Percentiles rank a stretch among this genome's conserved stretches.
phyloP scores from a whole-genome alignment of 2,888 invertebrate genomes.

The Gibbula magus region DNA sequence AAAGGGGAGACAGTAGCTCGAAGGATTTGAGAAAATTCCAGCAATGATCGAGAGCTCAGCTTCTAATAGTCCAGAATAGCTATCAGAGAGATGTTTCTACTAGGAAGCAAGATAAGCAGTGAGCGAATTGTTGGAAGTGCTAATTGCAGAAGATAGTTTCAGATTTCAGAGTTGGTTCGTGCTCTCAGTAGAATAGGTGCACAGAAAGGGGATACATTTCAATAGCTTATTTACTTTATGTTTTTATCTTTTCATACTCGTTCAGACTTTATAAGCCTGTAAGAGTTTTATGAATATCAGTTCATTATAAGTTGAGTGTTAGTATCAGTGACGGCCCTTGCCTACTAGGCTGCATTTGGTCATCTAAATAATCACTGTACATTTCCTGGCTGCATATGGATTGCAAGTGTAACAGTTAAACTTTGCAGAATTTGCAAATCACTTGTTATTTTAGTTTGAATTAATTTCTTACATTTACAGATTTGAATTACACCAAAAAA shows the following conservation, averaged over 20 bases:
- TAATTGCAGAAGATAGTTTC: no score
- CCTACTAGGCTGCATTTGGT: no score
- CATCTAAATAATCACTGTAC: no score
- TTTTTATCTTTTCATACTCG: not conserved
- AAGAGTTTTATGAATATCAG: not conserved
- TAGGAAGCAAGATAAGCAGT: not conserved
- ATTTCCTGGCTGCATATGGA: not conserved
- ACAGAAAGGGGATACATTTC: not conserved
- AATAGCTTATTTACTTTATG: not conserved
- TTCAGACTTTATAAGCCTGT: not conserved
- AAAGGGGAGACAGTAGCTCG: not conserved
- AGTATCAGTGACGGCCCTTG: not conserved
- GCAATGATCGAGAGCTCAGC: not conserved
- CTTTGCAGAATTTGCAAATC: not conserved
- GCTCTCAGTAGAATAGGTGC: not conserved
- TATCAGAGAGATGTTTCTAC: not conserved
- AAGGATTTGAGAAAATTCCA: not conserved
- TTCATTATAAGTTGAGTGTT: constrained; percentile 22
- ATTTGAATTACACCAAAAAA: no score
- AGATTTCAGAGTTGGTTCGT: no score
- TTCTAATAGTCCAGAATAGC: no score
- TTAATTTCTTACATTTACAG: not conserved
- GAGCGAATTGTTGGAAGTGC: not conserved
- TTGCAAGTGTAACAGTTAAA: not conserved
- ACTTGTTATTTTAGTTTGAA: not conserved